Percentiles rank a stretch among this genome's conserved stretches.
phyloP scores from a whole-genome alignment of 92 coral and sea anemone genomes.

The Siderastrea radians region DNA sequence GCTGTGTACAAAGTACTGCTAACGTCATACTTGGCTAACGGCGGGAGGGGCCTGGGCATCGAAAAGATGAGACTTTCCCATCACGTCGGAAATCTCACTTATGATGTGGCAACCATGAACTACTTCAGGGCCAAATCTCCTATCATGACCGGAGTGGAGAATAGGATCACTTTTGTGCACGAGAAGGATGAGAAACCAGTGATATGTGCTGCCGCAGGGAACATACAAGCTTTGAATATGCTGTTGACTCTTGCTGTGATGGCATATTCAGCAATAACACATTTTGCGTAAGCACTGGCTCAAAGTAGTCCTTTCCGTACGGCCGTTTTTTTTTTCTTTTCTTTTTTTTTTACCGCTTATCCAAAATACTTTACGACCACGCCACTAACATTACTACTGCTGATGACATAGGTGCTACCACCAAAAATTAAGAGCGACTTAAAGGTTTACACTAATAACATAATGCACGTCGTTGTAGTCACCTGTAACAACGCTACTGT shows the following conservation, averaged over 20 bases:
- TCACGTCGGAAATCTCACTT: conserved; percentile 50
- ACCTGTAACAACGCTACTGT: no score
- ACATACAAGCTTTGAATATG: not conserved
- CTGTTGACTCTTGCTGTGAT: not conserved
- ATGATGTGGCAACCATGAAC: conserved; percentile 43
- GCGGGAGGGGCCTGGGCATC: conserved; percentile 66
- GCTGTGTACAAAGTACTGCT: conserved; percentile 80
- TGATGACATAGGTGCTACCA: no score
- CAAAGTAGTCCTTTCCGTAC: no score
- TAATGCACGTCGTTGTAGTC: no score
- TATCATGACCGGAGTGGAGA: conserved; percentile 64
- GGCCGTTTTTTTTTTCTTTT: no score
- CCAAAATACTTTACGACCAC: no score
- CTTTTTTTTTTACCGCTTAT: no score
- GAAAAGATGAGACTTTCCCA: conserved; percentile 71
- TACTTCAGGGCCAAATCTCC: conserved; percentile 74
- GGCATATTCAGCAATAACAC: not conserved
- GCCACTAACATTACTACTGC: no score
- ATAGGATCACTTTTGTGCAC: conserved; percentile 65
- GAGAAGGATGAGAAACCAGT: not conserved
- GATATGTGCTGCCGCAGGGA: not conserved
- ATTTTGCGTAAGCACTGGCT: not conserved
- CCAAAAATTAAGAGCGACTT: no score
- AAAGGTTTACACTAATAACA: no score
- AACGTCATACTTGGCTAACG: conserved; percentile 70